These are phyloP conservation scores for Alaudala cheleensis DNA, from an alignment of 2,113 vertebrate genomes.

Conservation along the genomic window DNA sequence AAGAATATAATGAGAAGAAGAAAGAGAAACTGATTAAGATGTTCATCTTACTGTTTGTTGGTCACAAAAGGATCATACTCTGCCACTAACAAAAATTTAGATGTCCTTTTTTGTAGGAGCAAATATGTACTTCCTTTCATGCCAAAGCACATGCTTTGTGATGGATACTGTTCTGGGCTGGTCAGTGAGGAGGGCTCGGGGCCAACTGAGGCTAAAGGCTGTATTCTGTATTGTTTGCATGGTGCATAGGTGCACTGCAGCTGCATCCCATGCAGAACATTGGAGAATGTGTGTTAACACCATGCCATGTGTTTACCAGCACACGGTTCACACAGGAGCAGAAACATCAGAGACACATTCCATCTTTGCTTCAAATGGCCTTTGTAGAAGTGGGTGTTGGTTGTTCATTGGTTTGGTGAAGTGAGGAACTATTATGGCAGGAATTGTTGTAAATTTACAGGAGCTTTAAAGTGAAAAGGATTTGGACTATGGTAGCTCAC, in stretches of 20 bases:
- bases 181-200: not conserved
- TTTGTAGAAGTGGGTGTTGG: not conserved
- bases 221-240: not conserved
- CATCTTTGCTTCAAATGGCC: not conserved
- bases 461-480: not conserved
- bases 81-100: not conserved
- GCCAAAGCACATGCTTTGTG: rapidly evolving
- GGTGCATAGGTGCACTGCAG: not conserved
- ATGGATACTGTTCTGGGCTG: not conserved
- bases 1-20: not conserved
- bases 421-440: not conserved
- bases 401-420: not conserved
- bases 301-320: not conserved
- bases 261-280: not conserved
- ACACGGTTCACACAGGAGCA: not conserved
- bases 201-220: not conserved
- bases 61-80: not conserved
- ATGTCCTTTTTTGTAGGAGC: not conserved
- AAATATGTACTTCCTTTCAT: not conserved
- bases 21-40: not conserved
- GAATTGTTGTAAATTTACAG: not conserved
- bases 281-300: not conserved
- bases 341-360: not conserved
- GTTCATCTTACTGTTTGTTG: not conserved
- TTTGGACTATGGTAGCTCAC: not conserved